A percentile compares a stretch with the other conserved stretches of the same genome.
Evolutionary conservation across 2,888 invertebrate species (phyloP).

Genomic region (Lapara coniferarum): DNA sequence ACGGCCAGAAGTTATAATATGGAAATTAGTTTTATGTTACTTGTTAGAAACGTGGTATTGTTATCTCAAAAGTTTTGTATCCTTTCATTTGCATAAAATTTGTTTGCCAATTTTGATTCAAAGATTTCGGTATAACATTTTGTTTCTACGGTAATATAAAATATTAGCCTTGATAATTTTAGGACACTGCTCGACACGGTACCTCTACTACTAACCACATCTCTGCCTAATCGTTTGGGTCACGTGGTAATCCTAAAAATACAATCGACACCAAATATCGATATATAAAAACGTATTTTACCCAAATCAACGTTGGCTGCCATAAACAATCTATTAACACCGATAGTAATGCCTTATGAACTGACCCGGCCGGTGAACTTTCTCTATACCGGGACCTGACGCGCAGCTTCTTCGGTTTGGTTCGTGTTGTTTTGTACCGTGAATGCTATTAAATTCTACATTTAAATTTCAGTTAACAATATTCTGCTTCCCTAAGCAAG

Average conservation of each 20-base stretch:
- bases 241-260: no score
- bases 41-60: conserved; percentile 2
- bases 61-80: conserved; percentile 1
- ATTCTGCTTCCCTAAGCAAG: not conserved
- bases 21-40: conserved; percentile 10
- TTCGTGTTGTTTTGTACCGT: conserved; percentile 1
- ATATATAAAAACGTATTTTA: conserved; percentile 34
- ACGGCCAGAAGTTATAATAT: conserved; percentile 1
- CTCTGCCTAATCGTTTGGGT: no score
- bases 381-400: conserved; percentile 52
- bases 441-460: not conserved
- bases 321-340: conserved; percentile 72
- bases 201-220: no score
- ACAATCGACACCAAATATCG: no score
- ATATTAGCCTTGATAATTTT: not conserved
- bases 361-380: conserved; percentile 61
- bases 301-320: conserved; percentile 50
- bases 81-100: conserved; percentile 29
- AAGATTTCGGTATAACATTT: no score
- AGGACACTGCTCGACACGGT: not conserved
- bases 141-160: not conserved
- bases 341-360: conserved; percentile 50
- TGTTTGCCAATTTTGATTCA: conserved; percentile 11
- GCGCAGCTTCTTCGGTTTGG: conserved; percentile 18
- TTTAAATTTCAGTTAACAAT: not conserved